Evolutionary conservation across 2,888 invertebrate species (phyloP).

Genomic region (Eumerus sabulonum): DNA sequence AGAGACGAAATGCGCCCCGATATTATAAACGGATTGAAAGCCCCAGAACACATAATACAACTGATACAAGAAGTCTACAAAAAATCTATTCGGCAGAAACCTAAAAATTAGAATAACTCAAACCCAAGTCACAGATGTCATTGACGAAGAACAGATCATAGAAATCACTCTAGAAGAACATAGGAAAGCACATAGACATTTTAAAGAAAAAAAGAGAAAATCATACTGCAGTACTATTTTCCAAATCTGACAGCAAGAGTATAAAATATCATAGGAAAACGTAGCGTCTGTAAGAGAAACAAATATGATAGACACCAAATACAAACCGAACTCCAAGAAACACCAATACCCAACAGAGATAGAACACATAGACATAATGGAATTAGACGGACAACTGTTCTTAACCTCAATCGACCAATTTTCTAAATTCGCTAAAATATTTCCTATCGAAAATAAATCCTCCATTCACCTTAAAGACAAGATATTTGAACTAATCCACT

Average conservation of each 20-base stretch:
- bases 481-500: slow-evolving; percentile 6
- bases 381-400: slow-evolving; percentile 7
- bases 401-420: not conserved
- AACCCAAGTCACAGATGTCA: slow-evolving; percentile 12
- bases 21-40: slow-evolving; percentile 14
- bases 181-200: slow-evolving; percentile 9
- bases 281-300: not conserved
- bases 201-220: slow-evolving; percentile 25
- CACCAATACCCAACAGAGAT: slow-evolving; percentile 7
- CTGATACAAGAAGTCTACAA: not conserved
- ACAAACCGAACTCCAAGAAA: slow-evolving; percentile 6
- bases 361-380: not conserved
- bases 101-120: slow-evolving; percentile 9
- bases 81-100: slow-evolving; percentile 11
- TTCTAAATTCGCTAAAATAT: slow-evolving; percentile 9
- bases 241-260: slow-evolving; percentile 7
- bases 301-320: not conserved
- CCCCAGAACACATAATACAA: slow-evolving; percentile 13
- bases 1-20: slow-evolving; percentile 16
- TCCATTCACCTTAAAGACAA: slow-evolving; percentile 5
- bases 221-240: slow-evolving; percentile 13
- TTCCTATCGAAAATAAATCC: slow-evolving; percentile 8
- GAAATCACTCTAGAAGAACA: slow-evolving; percentile 14
- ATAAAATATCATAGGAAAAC: not conserved
- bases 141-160: slow-evolving; percentile 21